phyloP scores from a whole-genome alignment of 2,888 invertebrate species.

The Seladonia tumulorum region DNA sequence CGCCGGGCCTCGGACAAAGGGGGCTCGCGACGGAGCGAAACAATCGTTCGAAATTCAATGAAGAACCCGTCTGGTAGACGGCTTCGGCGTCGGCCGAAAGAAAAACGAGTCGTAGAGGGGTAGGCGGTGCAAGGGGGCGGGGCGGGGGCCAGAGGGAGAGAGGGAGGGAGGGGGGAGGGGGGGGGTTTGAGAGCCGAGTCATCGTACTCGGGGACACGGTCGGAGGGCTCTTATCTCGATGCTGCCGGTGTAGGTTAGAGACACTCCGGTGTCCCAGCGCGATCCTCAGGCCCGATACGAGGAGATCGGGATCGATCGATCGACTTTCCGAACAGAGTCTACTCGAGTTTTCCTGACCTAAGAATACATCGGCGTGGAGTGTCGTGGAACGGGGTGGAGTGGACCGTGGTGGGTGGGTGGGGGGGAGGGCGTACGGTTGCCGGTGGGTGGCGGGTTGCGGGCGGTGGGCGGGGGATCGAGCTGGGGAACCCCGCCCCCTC shows the following conservation, averaged over 20 bases:
- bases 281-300: constrained; percentile 39
- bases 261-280: constrained; percentile 33
- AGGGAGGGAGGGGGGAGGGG: not conserved
- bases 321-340: constrained; percentile 76
- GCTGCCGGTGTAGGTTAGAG: constrained; percentile 52
- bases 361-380: constrained; percentile 78
- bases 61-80: constrained; percentile 29
- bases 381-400: constrained; percentile 73
- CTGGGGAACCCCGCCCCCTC: constrained; percentile 63
- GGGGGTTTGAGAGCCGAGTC: constrained; percentile 59
- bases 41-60: constrained; percentile 19
- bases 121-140: not conserved
- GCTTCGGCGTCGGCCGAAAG: constrained; percentile 26
- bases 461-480: constrained; percentile 60
- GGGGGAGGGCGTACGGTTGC: constrained; percentile 51
- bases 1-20: not conserved
- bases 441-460: constrained; percentile 8
- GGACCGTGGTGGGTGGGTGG: constrained; percentile 55
- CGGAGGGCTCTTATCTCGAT: constrained; percentile 63
- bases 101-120: constrained; percentile 43
- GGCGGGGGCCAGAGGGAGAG: not conserved
- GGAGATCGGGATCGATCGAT: constrained; percentile 79
- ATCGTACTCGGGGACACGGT: constrained; percentile 54
- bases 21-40: not conserved
- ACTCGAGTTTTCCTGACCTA: constrained; percentile 80